Conservation (phyloP, 2,888 invertebrate species). For the Ormyrus labotus region DNA sequence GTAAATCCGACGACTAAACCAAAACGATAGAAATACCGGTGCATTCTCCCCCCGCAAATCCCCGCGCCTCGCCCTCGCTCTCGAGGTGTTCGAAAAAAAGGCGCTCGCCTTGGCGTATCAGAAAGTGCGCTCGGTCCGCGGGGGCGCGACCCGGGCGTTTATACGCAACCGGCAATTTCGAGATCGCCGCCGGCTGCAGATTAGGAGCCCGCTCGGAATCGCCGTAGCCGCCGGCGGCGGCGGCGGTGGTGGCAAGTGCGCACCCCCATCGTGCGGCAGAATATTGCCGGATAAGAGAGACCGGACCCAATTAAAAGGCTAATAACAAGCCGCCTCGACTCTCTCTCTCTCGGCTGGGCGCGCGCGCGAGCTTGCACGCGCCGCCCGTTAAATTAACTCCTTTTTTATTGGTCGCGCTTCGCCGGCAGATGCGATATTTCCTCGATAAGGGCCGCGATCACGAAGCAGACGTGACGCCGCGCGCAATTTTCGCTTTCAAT, state of each 20-base stretch:
- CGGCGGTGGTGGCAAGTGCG: constrained; percentile 62
- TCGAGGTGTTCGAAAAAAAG: constrained; percentile 23
- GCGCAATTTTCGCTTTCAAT: constrained; percentile 57
- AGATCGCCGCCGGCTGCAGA: constrained; percentile 71
- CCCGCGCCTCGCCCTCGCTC: background rate
- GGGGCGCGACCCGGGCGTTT: background rate
- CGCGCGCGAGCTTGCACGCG: constrained; percentile 56
- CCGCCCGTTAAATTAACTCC: constrained; percentile 57
- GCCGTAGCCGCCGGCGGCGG: background rate
- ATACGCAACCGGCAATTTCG: constrained; percentile 68
- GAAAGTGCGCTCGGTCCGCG: background rate
- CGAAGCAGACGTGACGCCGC: constrained; percentile 17
- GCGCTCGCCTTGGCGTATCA: constrained; percentile 25
- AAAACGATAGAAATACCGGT: too few relatives aligned
- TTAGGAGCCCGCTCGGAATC: constrained; percentile 65
- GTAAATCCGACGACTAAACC: too few relatives aligned
- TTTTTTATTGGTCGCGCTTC: constrained; percentile 39
- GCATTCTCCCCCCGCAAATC: too few relatives aligned
- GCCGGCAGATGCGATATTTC: constrained; percentile 37
- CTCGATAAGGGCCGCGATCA: constrained; percentile 39
- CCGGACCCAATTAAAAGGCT: constrained; percentile 71
- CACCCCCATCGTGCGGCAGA: constrained; percentile 62
- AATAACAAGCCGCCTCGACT: constrained; percentile 68
- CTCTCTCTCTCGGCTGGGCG: constrained; percentile 21
- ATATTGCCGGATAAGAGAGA: constrained; percentile 72